Evolutionary conservation across 2,888 invertebrate species (phyloP), one percentile per base, ranked within the genome.

Genomic region (Apodemia zela): DNA sequence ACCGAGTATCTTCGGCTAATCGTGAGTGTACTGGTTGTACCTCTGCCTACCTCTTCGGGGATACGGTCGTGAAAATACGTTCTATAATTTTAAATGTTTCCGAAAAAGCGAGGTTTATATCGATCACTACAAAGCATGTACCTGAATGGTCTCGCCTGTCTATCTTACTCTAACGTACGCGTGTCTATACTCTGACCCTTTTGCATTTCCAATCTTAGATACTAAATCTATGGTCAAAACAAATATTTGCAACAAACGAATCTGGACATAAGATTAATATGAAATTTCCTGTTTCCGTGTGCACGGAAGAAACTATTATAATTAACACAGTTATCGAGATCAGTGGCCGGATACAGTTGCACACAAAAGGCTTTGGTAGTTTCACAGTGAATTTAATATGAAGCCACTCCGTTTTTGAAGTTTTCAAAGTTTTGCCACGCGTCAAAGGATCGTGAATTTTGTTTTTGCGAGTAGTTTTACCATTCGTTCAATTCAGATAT

Each of bases 311-410:
- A 57, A 57, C 54, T 57, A 57, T 57, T 57, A 57, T 57, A 29
- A n/a, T n/a, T n/a, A 57, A 57, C 29, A 57, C 54, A 57, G 13
- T 57, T 57, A 57, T 57, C 3, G 15, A 54, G 25, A 29, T n/a
- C 29, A 29, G 51, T 21, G 21, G 21, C 54, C 54, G 54, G 54
- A 57, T 57, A 57, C 54, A 25, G 54, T 25, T 5, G 54, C 54
- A 8, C 25, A 57, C 54, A 57, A 57, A 57, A 57, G 54, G 3
- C 54, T 33, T 33, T 57, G 29, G 15, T 57, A 57, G 54, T 57
- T 57, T 57, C 45, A 25, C 29, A 58, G 62, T 18, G 59, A 59
- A 59, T 63, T 59, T 63, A n/a, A 63, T 63, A 59, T 63, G 45
- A 47, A 63, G 51, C 61, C 21, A 45, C n/a, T 54, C 54, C 3